Percentiles rank a stretch among this genome's conserved stretches.
Evolutionary conservation across 2,113 vertebrate species (phyloP).

Genomic region (Origma solitaria): DNA sequence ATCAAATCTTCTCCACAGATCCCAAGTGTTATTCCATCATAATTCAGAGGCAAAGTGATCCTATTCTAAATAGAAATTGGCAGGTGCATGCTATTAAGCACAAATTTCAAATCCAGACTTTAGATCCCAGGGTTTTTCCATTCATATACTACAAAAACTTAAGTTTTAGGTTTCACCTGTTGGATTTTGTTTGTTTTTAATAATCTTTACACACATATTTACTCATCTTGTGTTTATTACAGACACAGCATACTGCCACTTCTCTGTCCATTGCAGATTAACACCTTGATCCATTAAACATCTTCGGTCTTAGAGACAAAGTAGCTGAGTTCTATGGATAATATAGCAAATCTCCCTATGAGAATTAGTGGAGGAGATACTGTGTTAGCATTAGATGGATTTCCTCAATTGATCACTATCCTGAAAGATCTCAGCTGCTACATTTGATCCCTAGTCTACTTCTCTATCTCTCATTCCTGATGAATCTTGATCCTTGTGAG

Average conservation of each 20-base stretch:
- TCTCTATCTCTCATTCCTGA: not conserved
- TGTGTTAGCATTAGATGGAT: not conserved
- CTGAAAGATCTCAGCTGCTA: not conserved
- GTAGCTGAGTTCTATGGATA: not conserved
- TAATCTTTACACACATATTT: not conserved
- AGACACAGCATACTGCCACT: not conserved
- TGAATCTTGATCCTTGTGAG: not conserved
- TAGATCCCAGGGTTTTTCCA: not conserved
- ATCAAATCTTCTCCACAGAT: not conserved
- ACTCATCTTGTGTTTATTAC: not conserved
- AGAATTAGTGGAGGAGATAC: not conserved
- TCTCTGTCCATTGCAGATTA: not conserved
- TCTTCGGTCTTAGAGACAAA: not conserved
- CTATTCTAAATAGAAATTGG: not conserved
- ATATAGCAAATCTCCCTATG: not conserved
- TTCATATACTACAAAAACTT: not conserved
- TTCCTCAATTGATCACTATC: not conserved
- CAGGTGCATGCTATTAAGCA: not conserved
- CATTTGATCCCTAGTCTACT: not conserved
- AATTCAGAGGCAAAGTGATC: not conserved
- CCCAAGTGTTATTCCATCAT: not conserved
- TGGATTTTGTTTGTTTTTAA: not conserved
- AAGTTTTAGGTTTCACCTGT: not conserved
- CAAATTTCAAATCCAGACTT: not conserved
- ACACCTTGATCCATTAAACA: not conserved